phyloP scores from a whole-genome alignment of 2,888 invertebrate genomes.

The Scotopteryx bipunctaria region DNA sequence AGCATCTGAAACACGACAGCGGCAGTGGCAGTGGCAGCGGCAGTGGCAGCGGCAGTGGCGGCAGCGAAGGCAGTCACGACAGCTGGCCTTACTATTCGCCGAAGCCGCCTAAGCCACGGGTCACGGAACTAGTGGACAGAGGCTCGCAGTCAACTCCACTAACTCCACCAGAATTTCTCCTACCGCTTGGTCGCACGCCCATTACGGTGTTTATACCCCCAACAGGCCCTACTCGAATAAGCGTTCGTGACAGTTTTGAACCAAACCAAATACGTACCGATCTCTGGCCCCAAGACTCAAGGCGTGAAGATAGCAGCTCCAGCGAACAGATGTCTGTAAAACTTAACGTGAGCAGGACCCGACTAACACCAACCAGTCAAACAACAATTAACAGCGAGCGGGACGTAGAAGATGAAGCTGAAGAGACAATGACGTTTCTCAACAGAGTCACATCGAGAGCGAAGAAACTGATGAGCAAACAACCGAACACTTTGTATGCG shows the following conservation, averaged over 20 bases:
- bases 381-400: not conserved
- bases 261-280: not conserved
- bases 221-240: conserved; percentile 8
- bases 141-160: conserved; percentile 12
- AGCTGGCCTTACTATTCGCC: conserved; percentile 12
- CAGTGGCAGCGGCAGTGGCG: not conserved
- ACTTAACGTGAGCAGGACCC: too few species aligned
- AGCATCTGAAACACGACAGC: conserved; percentile 35
- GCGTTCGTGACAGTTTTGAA: not conserved
- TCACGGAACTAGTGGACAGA: conserved; percentile 23
- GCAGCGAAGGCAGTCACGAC: too few species aligned
- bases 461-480: conserved; percentile 3
- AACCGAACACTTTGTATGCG: not conserved
- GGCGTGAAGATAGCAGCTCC: not conserved
- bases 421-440: not conserved
- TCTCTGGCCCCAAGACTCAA: conserved; percentile 18
- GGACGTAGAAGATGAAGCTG: not conserved
- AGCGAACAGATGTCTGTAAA: conserved; percentile 5
- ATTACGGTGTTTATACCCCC: conserved; percentile 22
- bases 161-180: not conserved
- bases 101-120: conserved; percentile 5
- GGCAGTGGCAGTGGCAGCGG: not conserved
- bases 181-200: not conserved
- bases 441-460: conserved; percentile 9
- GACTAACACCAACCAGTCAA: not conserved